Conservation (phyloP, 1,140 invertebrate species). For the Philotrypesis tridentata region DNA sequence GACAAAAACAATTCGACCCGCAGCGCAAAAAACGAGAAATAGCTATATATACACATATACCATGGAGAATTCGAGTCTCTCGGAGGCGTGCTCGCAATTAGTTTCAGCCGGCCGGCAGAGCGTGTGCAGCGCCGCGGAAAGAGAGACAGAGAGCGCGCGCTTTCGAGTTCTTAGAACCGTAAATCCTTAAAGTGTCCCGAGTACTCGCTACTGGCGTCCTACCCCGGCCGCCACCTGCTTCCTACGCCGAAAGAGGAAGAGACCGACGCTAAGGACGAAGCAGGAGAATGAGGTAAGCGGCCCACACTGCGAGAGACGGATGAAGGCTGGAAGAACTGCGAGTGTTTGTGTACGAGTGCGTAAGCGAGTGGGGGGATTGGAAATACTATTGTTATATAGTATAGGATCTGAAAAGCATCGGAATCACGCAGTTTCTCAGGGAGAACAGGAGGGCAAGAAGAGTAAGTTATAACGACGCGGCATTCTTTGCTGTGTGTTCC, state of each 20-base stretch:
- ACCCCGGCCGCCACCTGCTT: too few species aligned
- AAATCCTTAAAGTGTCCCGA: conserved; percentile 69
- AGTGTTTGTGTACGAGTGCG: not conserved
- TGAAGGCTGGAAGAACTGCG: conserved; percentile 42
- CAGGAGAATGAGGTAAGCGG: conserved; percentile 55
- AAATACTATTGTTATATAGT: not conserved
- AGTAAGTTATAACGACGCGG: too few species aligned
- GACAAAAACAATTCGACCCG: not conserved
- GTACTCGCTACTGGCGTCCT: conserved; percentile 55
- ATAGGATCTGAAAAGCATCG: not conserved
- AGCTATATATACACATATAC: conserved; percentile 7
- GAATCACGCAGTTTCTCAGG: not conserved
- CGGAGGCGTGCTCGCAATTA: conserved; percentile 53
- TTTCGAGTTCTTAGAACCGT: conserved; percentile 67
- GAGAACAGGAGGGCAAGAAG: too few species aligned
- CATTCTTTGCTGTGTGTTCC: too few species aligned
- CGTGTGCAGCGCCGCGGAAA: conserved; percentile 11
- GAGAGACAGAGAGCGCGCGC: conserved; percentile 49
- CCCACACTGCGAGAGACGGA: conserved; percentile 34
- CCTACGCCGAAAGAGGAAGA: conserved; percentile 36
- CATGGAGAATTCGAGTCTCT: conserved; percentile 44
- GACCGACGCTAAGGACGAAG: conserved; percentile 41
- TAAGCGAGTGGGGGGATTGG: not conserved
- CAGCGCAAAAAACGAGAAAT: not conserved
- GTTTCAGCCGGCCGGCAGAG: conserved; percentile 39